These are phyloP conservation scores for Irena cyanogastra DNA, from an alignment of 2,113 vertebrate species.

Conservation along the genomic window DNA sequence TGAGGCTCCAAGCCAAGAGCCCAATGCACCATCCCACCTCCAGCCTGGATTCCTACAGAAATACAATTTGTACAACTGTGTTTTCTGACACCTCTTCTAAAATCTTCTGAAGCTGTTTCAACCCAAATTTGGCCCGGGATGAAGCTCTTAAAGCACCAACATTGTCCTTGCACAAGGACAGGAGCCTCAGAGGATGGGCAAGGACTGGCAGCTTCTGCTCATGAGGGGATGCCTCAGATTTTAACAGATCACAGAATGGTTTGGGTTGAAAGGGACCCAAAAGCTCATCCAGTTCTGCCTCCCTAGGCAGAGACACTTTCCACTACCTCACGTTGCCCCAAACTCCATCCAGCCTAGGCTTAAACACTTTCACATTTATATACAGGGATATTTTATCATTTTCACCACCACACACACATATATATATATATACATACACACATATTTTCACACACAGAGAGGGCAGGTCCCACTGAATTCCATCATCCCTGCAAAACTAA, in stretches of 20 bases:
- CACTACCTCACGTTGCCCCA: background rate
- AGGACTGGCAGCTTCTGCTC: background rate
- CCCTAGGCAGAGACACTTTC: background rate
- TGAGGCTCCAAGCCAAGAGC: background rate
- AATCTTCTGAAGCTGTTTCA: background rate
- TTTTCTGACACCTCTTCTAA: background rate
- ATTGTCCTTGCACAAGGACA: background rate
- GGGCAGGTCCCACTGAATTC: background rate
- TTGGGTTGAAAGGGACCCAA: background rate
- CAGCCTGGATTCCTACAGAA: background rate
- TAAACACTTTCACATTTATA: background rate
- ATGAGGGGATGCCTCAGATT: background rate
- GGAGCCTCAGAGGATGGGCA: background rate
- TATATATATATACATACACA: fast-evolving
- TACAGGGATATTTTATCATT: background rate
- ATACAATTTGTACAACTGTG: background rate
- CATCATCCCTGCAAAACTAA: background rate
- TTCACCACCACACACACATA: background rate
- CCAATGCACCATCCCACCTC: background rate
- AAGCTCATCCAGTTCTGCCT: background rate
- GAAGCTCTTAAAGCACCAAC: background rate
- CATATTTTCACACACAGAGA: fast-evolving
- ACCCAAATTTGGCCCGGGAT: background rate
- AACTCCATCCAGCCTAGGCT: background rate
- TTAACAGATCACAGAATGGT: background rate